These are phyloP conservation scores for Masnerella sp. DNA, from an alignment of 2,888 invertebrate genomes.

Conservation along the genomic window DNA sequence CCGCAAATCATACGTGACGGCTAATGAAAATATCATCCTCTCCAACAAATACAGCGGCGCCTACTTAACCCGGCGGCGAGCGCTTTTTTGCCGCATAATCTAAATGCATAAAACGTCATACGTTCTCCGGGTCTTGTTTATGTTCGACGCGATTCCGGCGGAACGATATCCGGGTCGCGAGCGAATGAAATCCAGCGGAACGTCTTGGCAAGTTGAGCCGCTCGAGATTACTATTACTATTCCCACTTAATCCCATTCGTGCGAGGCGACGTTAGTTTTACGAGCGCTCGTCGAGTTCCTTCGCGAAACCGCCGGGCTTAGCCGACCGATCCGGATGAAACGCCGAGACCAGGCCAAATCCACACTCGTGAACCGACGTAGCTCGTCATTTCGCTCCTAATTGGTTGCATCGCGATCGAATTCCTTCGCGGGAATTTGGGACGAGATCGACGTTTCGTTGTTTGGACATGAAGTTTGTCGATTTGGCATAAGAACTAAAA, in stretches of 20 bases:
- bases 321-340: too few relatives aligned
- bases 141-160: conserved; percentile 18
- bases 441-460: too few relatives aligned
- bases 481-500: too few relatives aligned
- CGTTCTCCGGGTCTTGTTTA: conserved; percentile 31
- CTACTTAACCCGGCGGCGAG: background rate
- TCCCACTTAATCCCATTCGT: conserved; percentile 38
- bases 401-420: too few relatives aligned
- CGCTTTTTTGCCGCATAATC: conserved; percentile 14
- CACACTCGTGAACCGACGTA: too few relatives aligned
- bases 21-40: too few relatives aligned
- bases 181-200: conserved; percentile 21
- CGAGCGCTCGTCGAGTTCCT: conserved; percentile 7
- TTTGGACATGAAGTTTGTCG: too few relatives aligned
- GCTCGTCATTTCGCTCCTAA: too few relatives aligned
- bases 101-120: conserved; percentile 29
- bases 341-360: too few relatives aligned
- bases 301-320: background rate
- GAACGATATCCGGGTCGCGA: conserved; percentile 23
- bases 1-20: too few relatives aligned
- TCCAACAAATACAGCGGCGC: background rate
- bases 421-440: too few relatives aligned
- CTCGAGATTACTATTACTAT: conserved; percentile 43
- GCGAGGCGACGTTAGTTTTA: conserved; percentile 41
- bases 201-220: conserved; percentile 13